Conservation (phyloP, 2,888 invertebrate genomes). For the Gymnoscelis rufifasciata region DNA sequence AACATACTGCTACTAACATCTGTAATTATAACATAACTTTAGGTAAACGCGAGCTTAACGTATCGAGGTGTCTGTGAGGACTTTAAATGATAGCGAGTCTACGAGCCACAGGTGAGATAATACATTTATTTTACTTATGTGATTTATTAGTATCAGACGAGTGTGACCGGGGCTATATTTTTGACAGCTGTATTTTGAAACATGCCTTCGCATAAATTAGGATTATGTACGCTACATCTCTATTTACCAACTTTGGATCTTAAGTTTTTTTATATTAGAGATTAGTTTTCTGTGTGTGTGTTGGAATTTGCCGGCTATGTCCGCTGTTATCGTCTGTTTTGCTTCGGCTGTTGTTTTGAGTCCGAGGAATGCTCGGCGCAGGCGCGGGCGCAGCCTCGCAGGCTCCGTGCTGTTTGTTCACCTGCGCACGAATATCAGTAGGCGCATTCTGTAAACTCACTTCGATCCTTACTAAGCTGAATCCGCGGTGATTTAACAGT, state of each 20-base stretch:
- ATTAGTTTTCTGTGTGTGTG: not conserved
- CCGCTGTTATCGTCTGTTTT: slow-evolving; percentile 26
- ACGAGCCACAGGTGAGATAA: slow-evolving; percentile 55
- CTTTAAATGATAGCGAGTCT: slow-evolving; percentile 47
- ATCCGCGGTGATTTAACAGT: too few species aligned
- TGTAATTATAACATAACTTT: slow-evolving; percentile 51
- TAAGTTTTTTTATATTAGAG: not conserved
- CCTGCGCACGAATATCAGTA: slow-evolving; percentile 33
- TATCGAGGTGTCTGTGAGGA: slow-evolving; percentile 56
- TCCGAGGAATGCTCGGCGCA: slow-evolving; percentile 19
- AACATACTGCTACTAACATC: slow-evolving; percentile 45
- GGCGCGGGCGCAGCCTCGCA: too few species aligned
- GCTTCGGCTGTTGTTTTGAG: slow-evolving; percentile 32
- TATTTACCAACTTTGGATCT: slow-evolving; percentile 17
- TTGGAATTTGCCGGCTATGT: slow-evolving; percentile 14
- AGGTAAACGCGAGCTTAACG: slow-evolving; percentile 55
- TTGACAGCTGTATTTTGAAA: slow-evolving; percentile 46
- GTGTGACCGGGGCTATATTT: slow-evolving; percentile 20
- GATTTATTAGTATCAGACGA: not conserved
- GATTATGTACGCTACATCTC: slow-evolving; percentile 30
- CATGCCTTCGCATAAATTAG: slow-evolving; percentile 53
- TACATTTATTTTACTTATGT: not conserved
- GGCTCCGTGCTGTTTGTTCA: slow-evolving; percentile 40
- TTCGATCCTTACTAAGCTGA: too few species aligned
- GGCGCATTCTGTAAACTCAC: slow-evolving; percentile 38